Percentiles rank a stretch among this genome's conserved stretches.
Evolutionary conservation across 2,888 invertebrate species (phyloP).

Genomic region (Scelioninae gen. 1): DNA sequence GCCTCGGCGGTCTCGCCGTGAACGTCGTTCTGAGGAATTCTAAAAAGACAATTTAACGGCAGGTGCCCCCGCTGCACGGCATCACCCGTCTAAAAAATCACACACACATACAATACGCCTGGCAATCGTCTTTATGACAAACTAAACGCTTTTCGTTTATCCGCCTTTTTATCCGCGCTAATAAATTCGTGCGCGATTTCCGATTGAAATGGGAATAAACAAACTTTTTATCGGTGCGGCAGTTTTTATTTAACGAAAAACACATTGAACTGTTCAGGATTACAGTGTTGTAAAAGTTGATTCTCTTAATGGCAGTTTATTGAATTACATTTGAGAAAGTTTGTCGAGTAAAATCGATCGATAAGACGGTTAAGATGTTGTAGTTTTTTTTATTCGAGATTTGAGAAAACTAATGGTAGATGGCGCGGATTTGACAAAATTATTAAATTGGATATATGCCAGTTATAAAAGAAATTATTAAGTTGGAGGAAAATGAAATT

Average conservation of each 20-base stretch:
- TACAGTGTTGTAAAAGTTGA: conserved; percentile 42
- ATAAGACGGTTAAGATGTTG: conserved; percentile 35
- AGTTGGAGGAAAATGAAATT: too few relatives aligned
- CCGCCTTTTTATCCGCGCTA: conserved; percentile 15
- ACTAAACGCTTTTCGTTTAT: conserved; percentile 34
- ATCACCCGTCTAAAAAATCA: conserved; percentile 37
- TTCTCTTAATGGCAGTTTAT: conserved; percentile 51
- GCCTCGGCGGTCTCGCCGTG: conserved; percentile 37
- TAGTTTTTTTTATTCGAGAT: neutral
- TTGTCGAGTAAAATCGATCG: conserved; percentile 41
- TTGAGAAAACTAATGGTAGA: conserved; percentile 5
- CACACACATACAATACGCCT: conserved; percentile 21
- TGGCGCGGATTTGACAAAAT: conserved; percentile 1
- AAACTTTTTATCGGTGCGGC: neutral
- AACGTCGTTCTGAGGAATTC: conserved; percentile 57
- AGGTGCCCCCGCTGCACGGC: conserved; percentile 58
- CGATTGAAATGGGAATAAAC: conserved; percentile 14
- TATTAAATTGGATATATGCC: neutral
- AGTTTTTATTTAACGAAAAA: conserved; percentile 39
- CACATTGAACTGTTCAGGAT: conserved; percentile 8
- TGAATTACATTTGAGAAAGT: conserved; percentile 58
- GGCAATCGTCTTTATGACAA: conserved; percentile 50
- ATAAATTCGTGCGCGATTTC: conserved; percentile 39
- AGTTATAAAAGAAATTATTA: too few relatives aligned
- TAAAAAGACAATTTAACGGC: conserved; percentile 61